Conservation (phyloP, 2,113 vertebrate genomes). For the Entomyzon cyanotis region DNA sequence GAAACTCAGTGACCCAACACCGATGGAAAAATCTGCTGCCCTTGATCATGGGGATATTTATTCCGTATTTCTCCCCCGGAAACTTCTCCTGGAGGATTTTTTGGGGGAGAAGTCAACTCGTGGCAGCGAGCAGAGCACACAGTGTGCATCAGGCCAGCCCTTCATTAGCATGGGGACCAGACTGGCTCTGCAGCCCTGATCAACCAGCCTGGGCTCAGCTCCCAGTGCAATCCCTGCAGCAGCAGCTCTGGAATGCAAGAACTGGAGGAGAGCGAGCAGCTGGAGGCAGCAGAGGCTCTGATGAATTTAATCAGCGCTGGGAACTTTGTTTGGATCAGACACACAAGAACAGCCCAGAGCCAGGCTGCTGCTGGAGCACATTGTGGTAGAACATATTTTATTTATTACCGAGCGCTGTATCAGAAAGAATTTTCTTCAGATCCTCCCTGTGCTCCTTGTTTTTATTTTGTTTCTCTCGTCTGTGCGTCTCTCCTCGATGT, state of each 20-base stretch:
- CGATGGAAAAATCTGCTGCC: not conserved
- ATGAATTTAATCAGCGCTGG: conserved; percentile 38
- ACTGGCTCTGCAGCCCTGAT: not conserved
- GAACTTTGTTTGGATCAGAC: conserved; percentile 12
- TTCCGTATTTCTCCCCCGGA: not conserved
- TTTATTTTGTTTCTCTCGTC: not conserved
- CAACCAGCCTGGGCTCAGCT: not conserved
- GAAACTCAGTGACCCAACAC: not conserved
- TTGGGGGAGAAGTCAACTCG: not conserved
- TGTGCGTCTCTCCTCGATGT: not conserved
- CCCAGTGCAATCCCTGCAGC: not conserved
- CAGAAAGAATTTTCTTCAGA: conserved; percentile 53
- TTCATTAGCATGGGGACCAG: conserved; percentile 10
- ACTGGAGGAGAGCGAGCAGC: conserved; percentile 26
- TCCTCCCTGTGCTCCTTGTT: conserved; percentile 12
- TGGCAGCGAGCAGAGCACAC: not conserved
- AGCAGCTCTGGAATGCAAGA: not conserved
- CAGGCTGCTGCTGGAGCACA: not conserved
- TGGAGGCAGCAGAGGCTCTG: conserved; percentile 26
- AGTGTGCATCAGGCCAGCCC: not conserved
- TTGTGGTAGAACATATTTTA: conserved; percentile 46
- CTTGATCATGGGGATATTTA: not conserved
- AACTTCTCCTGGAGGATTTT: not conserved
- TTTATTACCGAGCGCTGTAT: conserved; percentile 29
- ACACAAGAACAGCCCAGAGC: conserved; percentile 31